Evolutionary conservation across 2,888 invertebrate species (phyloP).

Genomic region (Eumacrocentrus americanus): DNA sequence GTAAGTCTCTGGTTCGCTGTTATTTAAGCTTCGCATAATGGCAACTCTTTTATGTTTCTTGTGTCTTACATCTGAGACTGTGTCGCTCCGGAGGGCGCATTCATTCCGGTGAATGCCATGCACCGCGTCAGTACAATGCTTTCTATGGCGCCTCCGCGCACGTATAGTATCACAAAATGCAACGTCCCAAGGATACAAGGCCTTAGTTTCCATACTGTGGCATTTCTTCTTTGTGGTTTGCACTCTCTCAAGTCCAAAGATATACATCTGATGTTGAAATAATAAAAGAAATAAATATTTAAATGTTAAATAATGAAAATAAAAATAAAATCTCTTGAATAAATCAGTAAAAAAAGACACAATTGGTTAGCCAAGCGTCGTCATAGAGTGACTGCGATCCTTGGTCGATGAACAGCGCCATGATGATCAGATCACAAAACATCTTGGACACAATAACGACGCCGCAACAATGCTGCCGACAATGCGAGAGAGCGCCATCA

Average conservation of each 20-base stretch:
- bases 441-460: conserved; percentile 56
- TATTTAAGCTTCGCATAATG: conserved; percentile 60
- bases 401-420: conserved; percentile 32
- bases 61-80: conserved; percentile 57
- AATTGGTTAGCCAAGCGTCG: conserved; percentile 2
- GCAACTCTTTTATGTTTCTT: conserved; percentile 60
- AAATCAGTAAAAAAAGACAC: neutral
- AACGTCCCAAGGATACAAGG: conserved; percentile 30
- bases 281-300: no score
- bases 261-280: no score
- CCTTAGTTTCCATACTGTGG: neutral
- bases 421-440: conserved; percentile 57
- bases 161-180: conserved; percentile 32
- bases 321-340: no score
- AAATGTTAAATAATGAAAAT: no score
- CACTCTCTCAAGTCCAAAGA: no score
- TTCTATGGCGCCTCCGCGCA: conserved; percentile 42
- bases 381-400: no score
- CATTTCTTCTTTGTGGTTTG: neutral
- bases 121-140: conserved; percentile 46
- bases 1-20: conserved; percentile 44
- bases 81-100: conserved; percentile 55
- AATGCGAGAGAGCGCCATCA: conserved; percentile 50
- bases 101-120: conserved; percentile 52
- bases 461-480: conserved; percentile 61